Evolutionary conservation across 2,797 vertebrate species (phyloP).

Genomic region (Lemur catta): DNA sequence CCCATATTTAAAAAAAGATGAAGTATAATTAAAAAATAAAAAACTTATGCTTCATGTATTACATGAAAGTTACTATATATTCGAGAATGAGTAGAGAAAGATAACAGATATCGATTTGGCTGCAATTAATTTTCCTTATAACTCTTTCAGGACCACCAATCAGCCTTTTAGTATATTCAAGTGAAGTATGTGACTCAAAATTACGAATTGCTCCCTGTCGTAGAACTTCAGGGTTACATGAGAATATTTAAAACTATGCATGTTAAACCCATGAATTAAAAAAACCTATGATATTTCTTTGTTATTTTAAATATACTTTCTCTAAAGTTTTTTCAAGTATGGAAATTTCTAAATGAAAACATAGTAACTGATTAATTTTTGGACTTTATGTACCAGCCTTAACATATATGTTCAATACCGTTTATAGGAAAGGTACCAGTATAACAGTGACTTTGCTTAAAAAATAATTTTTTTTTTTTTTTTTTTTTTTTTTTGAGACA

Average conservation of each 20-base stretch:
- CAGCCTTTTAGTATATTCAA: neutral
- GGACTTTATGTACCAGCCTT: neutral
- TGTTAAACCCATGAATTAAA: neutral
- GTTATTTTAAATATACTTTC: neutral
- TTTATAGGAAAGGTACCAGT: neutral
- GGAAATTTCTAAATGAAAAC: neutral
- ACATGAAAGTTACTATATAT: neutral
- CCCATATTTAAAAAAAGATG: neutral
- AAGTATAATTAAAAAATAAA: neutral
- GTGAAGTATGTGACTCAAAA: neutral
- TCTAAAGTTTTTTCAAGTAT: neutral
- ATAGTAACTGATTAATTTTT: neutral
- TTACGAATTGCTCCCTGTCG: neutral
- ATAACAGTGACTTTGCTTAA: neutral
- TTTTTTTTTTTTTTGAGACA: too few relatives aligned
- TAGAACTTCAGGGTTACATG: neutral
- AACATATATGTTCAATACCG: neutral
- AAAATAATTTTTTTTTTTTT: neutral
- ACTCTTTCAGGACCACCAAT: neutral
- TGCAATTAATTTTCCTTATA: neutral
- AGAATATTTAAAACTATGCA: neutral
- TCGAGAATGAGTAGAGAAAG: neutral
- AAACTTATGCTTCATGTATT: neutral
- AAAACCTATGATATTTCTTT: neutral
- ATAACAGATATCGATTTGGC: neutral